Evolutionary conservation across 2,113 vertebrate genomes (phyloP), one percentile per base, ranked within the genome.

Genomic region (Sorex fumeus): DNA sequence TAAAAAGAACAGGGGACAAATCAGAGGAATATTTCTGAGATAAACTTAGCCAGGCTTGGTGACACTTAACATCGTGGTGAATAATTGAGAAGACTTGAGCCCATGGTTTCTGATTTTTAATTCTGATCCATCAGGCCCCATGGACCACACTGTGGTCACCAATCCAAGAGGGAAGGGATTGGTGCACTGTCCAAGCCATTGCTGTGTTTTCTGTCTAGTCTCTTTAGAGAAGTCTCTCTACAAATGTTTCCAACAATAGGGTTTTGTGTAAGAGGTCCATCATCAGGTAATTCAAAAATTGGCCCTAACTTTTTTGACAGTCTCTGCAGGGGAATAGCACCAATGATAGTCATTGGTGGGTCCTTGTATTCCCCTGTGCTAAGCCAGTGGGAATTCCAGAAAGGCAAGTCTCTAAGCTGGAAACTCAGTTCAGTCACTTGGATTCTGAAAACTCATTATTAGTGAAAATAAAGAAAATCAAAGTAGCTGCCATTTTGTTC

Each of bases 201-300:
- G 16, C 8, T 70, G 19, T 36, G 4, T n/a, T 77, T 77, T 13
- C 13, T 70, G 4, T 69, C 30, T 69, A 27, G 83, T 88, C 40
- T 93, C 47, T 69, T 43, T 87, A 82, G 90, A 36, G n/a, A 95
- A 19, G 4, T 62, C 25, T 77, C 30, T 81, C 21, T 32, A 87
- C n/a, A 34, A 28, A 10, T 87, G 50, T 9, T 9, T 57, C 50
- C 53, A 66, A 30, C 25, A 47, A 40, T 8, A 66, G 43, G 23
- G 32, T 84, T 79, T 28, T 45, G 79, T 47, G 30, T 40, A 64
- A 74, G 16, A 8, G 13, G 2, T 1, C 50, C 3, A 8, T 32
- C 16, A 12, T 18, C 4, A 15, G 18, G 45, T 19, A 3, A 23
- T 25, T 69, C 19, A 1, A 28, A 25, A 81, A 66, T 8, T 69